phyloP scores from a whole-genome alignment of 2,888 invertebrate species.

The Agelastica alni region DNA sequence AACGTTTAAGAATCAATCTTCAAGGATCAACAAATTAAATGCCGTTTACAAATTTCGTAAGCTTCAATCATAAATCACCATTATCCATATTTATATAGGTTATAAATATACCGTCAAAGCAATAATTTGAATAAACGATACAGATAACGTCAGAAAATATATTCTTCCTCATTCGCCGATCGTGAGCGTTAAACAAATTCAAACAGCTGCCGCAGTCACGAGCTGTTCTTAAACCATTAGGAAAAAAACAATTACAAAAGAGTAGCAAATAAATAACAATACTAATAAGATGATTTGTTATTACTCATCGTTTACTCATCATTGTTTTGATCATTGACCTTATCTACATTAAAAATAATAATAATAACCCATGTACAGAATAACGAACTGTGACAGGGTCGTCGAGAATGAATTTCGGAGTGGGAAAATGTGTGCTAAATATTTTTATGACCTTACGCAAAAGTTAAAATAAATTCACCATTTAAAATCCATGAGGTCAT shows the following conservation, averaged over 20 bases:
- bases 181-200: slow-evolving; percentile 2
- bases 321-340: slow-evolving; percentile 21
- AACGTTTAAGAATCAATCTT: no score
- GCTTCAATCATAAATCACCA: background rate
- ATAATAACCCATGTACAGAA: background rate
- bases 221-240: slow-evolving; percentile 8
- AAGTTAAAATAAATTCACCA: no score
- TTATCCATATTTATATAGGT: background rate
- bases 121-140: background rate
- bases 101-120: no score
- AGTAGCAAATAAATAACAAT: slow-evolving; percentile 3
- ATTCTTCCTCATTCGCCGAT: slow-evolving; percentile 5
- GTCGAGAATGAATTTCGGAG: no score
- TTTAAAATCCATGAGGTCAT: no score
- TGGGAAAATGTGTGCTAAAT: no score
- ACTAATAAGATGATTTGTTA: slow-evolving; percentile 10
- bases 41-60: background rate
- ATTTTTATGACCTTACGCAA: no score
- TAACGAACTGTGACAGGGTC: no score
- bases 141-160: no score
- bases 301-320: slow-evolving; percentile 15
- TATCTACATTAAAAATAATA: background rate
- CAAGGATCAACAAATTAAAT: no score
- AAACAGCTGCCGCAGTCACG: slow-evolving; percentile 14
- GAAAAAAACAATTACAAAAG: slow-evolving; percentile 11